Conservation (phyloP, 2,888 invertebrate genomes). For the Blera fallax region DNA sequence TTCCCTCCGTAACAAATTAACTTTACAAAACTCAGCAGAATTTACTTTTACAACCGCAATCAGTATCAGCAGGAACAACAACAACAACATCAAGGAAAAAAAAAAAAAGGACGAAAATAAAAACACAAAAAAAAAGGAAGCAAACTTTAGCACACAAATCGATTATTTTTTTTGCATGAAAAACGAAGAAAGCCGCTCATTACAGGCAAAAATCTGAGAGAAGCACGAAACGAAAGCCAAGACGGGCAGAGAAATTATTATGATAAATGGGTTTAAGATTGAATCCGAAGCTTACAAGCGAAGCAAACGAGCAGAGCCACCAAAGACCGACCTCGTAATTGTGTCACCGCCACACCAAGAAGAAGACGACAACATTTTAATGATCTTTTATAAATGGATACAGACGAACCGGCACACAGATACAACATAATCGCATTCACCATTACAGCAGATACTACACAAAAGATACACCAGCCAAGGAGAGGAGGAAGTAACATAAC, state of each 20-base stretch:
- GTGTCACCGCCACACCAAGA: constrained; percentile 37
- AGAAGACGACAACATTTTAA: constrained; percentile 59
- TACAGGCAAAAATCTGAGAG: constrained; percentile 13
- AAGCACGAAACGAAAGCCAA: neutral
- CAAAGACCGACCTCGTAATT: constrained; percentile 28
- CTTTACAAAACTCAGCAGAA: constrained; percentile 46
- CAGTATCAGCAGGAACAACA: constrained; percentile 68
- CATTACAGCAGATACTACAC: constrained; percentile 43
- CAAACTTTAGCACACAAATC: constrained; percentile 24
- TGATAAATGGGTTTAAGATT: constrained; percentile 70
- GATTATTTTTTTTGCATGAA: constrained; percentile 53
- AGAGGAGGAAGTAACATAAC: constrained; percentile 32
- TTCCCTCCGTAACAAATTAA: constrained; percentile 55
- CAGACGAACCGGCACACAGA: constrained; percentile 53
- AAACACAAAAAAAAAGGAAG: neutral
- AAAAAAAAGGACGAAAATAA: neutral
- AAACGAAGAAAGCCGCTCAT: constrained; percentile 7
- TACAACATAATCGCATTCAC: constrained; percentile 62
- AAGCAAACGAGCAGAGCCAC: constrained; percentile 39
- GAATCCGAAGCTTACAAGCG: constrained; percentile 52
- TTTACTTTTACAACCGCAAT: constrained; percentile 57
- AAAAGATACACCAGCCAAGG: constrained; percentile 25
- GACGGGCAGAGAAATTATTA: constrained; percentile 48
- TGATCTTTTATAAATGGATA: constrained; percentile 71
- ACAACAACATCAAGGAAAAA: constrained; percentile 43